Conservation (phyloP, 2,888 invertebrate species). For the Sesia apiformis region DNA sequence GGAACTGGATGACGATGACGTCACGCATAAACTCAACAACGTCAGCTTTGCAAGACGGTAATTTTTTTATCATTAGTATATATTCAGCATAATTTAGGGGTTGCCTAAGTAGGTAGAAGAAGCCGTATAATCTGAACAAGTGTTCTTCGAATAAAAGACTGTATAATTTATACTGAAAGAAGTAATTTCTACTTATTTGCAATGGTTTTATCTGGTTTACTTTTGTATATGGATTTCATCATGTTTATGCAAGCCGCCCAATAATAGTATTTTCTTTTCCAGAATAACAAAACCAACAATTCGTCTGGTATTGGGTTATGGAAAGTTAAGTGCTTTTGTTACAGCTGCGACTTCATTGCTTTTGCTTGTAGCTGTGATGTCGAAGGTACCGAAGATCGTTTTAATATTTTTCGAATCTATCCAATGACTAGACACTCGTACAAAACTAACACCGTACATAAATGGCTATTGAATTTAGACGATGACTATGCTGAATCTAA, state of each 20-base stretch:
- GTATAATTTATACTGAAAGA: too few species aligned
- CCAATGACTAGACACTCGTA: neutral
- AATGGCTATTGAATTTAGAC: too few species aligned
- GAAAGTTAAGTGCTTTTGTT: conserved; percentile 55
- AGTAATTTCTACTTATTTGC: too few species aligned
- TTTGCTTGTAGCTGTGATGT: conserved; percentile 60
- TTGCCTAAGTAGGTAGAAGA: neutral
- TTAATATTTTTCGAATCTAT: neutral
- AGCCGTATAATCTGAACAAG: neutral
- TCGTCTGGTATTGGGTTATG: conserved; percentile 57
- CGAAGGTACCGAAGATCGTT: conserved; percentile 33
- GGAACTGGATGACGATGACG: conserved; percentile 58
- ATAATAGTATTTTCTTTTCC: conserved; percentile 12
- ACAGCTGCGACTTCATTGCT: conserved; percentile 52
- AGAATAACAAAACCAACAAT: conserved; percentile 66
- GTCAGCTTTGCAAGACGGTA: conserved; percentile 62
- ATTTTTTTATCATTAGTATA: neutral
- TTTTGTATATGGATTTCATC: too few species aligned
- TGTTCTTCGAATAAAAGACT: neutral
- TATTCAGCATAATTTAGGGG: neutral
- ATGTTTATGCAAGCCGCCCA: too few species aligned
- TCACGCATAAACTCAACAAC: conserved; percentile 53
- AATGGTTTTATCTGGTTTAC: too few species aligned
- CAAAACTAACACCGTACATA: too few species aligned
- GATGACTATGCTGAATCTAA: too few species aligned